Evolutionary conservation across 2,797 vertebrate genomes (phyloP), one percentile per base, ranked within the genome.

Genomic region (Propithecus perrieri): DNA sequence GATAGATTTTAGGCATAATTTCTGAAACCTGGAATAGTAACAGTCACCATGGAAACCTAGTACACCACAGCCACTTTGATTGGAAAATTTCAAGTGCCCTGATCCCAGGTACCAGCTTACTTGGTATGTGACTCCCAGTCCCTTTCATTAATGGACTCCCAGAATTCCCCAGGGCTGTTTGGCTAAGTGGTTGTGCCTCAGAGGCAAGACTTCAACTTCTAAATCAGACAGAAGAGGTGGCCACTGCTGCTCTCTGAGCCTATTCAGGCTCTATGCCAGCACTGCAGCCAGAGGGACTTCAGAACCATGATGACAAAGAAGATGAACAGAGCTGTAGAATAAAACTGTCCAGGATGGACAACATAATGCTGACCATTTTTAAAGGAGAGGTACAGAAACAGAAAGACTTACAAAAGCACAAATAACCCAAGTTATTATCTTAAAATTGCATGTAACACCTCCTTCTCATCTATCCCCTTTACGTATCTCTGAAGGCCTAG

Each of bases 321-420:
- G 79, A 76, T 22, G 55, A 43, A 78, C 48, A 96, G 30, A 69
- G 75, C 91, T 91, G 69, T 15, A 97, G 94, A 97, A 95, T 90
- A 92, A 94, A 97, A 97, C 97, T 97, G 97, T 96, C 89, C 92
- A 72, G 59, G 94, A 95, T 80, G 63, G 89, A 78, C 61, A 71
- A 48, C 17, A 22, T 17, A 76, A 24, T 69, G 94, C 89, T 96
- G 88, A 93, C 72, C 72, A 90, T 28, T 92, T 96, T 89, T 79
- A 89, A 94, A 96, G 88, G 91, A 98, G 55, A 75, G 78, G 75
- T n/a, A 76, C 84, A 91, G 89, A 97, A 94, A 93, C 94, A 98
- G 35, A 96, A 88, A 95, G 90, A 93, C 91, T 95, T 10, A 11
- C 65, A 74, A 78, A 91, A 95, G 38, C 55, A 96, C 75, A 89